Conservation (phyloP, 2,113 vertebrate genomes). For the Entomyzon cyanotis region DNA sequence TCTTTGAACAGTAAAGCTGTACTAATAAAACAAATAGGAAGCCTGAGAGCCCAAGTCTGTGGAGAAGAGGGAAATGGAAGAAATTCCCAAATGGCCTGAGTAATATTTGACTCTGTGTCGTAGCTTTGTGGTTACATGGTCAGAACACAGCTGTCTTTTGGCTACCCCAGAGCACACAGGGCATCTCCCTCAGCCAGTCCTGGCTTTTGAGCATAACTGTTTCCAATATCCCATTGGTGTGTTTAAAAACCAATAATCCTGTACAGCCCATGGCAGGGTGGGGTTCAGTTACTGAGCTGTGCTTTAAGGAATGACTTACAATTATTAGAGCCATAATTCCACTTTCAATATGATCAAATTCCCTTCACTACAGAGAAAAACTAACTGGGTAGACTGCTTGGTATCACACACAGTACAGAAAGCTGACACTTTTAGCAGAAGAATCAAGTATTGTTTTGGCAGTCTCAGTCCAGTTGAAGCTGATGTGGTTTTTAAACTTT, state of each 20-base stretch:
- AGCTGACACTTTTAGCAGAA: neutral
- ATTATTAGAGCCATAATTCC: neutral
- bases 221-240: neutral
- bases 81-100: neutral
- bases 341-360: neutral
- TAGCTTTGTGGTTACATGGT: neutral
- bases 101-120: neutral
- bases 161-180: neutral
- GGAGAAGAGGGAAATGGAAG: neutral
- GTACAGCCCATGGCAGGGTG: neutral
- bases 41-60: neutral
- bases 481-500: neutral
- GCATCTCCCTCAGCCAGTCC: neutral
- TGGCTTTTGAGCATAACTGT: neutral
- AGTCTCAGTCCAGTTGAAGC: neutral
- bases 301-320: neutral
- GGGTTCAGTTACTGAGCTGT: neutral
- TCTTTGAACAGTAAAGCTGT: neutral
- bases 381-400: neutral
- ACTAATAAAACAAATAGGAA: neutral
- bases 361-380: neutral
- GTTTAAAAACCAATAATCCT: neutral
- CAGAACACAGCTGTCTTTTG: neutral
- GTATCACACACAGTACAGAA: neutral
- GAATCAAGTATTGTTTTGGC: neutral